These are phyloP conservation scores for Eurystomus glaucurus DNA, from an alignment of 2,797 vertebrate genomes.

Conservation along the genomic window DNA sequence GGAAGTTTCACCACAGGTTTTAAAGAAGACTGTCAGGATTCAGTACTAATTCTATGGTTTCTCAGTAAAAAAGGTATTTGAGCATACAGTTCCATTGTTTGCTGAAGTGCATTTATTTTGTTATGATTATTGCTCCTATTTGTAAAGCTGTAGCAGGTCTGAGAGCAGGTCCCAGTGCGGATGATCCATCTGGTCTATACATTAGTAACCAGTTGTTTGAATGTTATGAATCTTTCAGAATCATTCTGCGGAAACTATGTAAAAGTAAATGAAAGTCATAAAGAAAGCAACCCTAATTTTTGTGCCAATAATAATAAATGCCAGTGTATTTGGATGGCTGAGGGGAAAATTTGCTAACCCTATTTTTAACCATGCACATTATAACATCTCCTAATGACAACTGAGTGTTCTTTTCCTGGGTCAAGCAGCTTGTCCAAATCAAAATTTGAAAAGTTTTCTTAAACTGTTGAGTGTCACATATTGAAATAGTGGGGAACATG, in stretches of 20 bases:
- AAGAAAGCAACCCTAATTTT: constrained; percentile 15
- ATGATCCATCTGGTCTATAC: not conserved
- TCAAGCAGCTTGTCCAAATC: not conserved
- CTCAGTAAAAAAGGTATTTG: not conserved
- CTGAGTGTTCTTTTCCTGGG: not conserved
- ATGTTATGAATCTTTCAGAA: not conserved
- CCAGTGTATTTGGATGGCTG: not conserved
- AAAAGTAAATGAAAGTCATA: not conserved
- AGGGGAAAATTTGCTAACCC: not conserved
- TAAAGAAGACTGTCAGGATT: not conserved
- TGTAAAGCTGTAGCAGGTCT: not conserved
- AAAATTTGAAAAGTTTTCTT: not conserved
- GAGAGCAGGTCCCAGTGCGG: not conserved
- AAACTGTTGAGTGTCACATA: not conserved
- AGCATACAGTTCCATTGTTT: not conserved
- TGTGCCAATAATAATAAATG: not conserved
- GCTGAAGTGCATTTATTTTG: not conserved
- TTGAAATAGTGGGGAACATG: not conserved
- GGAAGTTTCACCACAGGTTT: not conserved
- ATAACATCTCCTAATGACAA: not conserved
- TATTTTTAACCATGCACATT: constrained; percentile 1
- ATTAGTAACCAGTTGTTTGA: not conserved
- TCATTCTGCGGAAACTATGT: not conserved
- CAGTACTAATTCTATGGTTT: not conserved
- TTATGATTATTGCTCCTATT: not conserved